phyloP scores from a whole-genome alignment of 2,888 invertebrate genomes.

The Drosophila mimica region DNA sequence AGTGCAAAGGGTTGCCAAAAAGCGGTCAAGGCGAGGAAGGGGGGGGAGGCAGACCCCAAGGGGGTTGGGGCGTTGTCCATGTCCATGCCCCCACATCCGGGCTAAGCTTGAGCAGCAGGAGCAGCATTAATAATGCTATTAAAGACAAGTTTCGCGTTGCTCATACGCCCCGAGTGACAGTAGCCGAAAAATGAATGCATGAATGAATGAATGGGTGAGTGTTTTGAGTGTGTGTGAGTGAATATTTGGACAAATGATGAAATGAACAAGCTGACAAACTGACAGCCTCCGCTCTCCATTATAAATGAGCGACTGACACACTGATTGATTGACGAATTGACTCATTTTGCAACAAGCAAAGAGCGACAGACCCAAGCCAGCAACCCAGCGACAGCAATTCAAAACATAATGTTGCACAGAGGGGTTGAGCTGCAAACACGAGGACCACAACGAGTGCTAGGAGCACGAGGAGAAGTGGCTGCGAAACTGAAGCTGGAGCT shows the following conservation, averaged over 20 bases:
- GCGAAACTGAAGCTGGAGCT: background rate
- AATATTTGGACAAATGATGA: slow-evolving; percentile 48
- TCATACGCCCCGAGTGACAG: slow-evolving; percentile 70
- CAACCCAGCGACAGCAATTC: slow-evolving; percentile 6
- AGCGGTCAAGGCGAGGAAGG: background rate
- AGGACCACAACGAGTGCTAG: background rate
- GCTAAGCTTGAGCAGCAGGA: slow-evolving; percentile 19
- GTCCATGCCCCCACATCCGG: slow-evolving; percentile 34
- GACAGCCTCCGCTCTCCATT: slow-evolving; percentile 48
- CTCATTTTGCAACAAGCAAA: slow-evolving; percentile 55
- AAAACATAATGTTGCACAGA: slow-evolving; percentile 13
- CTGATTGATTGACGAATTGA: slow-evolving; percentile 80
- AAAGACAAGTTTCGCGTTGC: slow-evolving; percentile 59
- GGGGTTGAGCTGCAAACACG: background rate
- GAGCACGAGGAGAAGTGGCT: background rate
- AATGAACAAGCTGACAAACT: slow-evolving; percentile 39
- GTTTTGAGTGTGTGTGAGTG: slow-evolving; percentile 11
- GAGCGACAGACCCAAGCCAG: slow-evolving; percentile 9
- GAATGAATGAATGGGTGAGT: slow-evolving; percentile 17
- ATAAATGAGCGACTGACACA: slow-evolving; percentile 79
- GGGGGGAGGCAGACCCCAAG: background rate
- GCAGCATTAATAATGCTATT: slow-evolving; percentile 72
- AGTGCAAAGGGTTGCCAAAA: slow-evolving; percentile 27
- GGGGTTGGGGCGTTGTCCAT: slow-evolving; percentile 8
- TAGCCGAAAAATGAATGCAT: slow-evolving; percentile 38